Conservation (phyloP, 2,797 vertebrate genomes). For the Poecilia wingei region DNA sequence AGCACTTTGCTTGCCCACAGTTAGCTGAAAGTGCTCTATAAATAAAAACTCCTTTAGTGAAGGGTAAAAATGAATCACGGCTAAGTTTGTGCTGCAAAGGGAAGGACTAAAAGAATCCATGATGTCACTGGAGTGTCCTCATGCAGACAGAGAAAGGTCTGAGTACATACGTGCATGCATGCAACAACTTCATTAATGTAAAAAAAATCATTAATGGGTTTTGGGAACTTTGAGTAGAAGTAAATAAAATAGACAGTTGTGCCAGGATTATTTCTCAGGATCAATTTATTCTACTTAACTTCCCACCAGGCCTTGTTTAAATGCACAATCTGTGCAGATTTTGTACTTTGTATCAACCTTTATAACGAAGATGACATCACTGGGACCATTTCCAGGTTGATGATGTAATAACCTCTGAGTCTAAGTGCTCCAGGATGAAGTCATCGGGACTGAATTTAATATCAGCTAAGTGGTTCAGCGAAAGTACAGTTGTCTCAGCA, state of each 20-base stretch:
- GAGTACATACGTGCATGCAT: background rate
- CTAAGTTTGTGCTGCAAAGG: background rate
- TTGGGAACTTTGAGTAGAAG: background rate
- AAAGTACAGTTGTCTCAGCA: slow-evolving; percentile 38
- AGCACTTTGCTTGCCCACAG: background rate
- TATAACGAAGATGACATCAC: slow-evolving; percentile 55
- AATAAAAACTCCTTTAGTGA: background rate
- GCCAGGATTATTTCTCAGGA: background rate
- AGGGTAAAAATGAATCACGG: background rate
- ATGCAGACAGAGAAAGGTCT: background rate
- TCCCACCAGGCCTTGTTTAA: background rate
- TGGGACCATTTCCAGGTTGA: slow-evolving; percentile 32
- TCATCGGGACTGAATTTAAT: slow-evolving; percentile 66
- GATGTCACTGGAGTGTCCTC: background rate
- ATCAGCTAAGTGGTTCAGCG: slow-evolving; percentile 62
- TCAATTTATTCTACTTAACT: background rate
- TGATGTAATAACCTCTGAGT: slow-evolving; percentile 63
- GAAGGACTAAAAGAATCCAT: background rate
- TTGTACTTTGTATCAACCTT: slow-evolving; percentile 8
- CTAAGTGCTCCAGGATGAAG: slow-evolving; percentile 60
- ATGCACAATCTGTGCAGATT: slow-evolving; percentile 4
- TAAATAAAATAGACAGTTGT: background rate
- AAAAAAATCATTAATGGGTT: background rate
- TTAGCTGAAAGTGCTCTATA: background rate
- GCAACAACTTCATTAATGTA: background rate